Percentiles rank a stretch among this genome's conserved stretches.
These are phyloP conservation scores for Apogon talboti DNA, from an alignment of 2,797 vertebrate species.

Conservation along the genomic window DNA sequence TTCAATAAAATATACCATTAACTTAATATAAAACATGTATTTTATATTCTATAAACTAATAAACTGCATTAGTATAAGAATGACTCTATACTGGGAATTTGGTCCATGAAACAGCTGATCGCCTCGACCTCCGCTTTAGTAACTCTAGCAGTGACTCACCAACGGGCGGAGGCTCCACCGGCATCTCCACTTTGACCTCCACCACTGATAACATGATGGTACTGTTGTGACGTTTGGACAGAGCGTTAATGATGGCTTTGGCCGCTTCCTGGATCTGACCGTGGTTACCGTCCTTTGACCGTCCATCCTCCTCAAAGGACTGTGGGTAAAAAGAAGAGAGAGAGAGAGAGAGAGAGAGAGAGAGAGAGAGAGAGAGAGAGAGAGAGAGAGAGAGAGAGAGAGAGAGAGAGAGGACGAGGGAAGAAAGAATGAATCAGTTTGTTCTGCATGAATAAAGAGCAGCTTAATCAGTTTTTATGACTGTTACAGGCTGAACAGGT, in stretches of 20 bases:
- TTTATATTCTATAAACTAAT: no score
- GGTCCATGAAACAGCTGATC: no score
- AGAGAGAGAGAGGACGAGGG: not conserved
- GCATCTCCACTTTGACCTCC: slow-evolving; percentile 92
- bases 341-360: not conserved
- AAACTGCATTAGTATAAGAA: no score
- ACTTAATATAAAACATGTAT: no score
- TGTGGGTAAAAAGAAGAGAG: slow-evolving; percentile 44
- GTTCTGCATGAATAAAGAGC: not conserved
- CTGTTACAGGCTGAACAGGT: no score
- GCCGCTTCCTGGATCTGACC: slow-evolving; percentile 89
- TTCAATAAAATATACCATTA: no score
- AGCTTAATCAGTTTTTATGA: no score
- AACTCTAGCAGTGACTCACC: slow-evolving; percentile 66
- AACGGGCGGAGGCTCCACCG: slow-evolving; percentile 71
- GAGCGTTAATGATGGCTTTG: slow-evolving; percentile 85
- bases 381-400: not conserved
- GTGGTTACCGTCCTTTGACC: slow-evolving; percentile 80
- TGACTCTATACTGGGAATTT: no score
- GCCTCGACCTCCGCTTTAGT: no score
- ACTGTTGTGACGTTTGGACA: slow-evolving; percentile 92
- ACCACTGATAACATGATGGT: slow-evolving; percentile 89
- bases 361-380: not conserved
- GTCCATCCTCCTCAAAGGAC: slow-evolving; percentile 88
- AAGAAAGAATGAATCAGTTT: not conserved